Base-by-base conservation (phyloP, 2,113 vertebrate species). In the Nesospiza acunhae region DNA sequence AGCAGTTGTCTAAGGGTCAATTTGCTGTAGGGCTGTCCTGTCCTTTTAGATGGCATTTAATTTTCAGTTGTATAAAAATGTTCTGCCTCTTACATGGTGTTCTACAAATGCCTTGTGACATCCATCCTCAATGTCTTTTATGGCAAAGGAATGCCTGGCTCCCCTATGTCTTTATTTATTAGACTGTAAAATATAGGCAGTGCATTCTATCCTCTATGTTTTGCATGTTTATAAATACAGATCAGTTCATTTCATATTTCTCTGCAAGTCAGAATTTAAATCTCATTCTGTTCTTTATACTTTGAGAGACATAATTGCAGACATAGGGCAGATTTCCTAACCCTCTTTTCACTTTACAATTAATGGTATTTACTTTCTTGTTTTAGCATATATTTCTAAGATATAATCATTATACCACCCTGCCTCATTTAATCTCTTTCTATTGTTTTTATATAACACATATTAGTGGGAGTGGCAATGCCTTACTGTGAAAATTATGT, bases 21-120 rank as follows among this genome's bases (percentile, higher is more conserved):
- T 72, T 73, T 93, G 76, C 89, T 89, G 44, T 72, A 94, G 89
- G 93, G 64, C 41, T 87, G 41, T 63, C 69, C 66, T 87, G 95
- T 92, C 50, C 83, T 96, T 97, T 90, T 82, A 91, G 52, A 83
- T 78, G 80, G 35, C 33, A 81, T 95, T 94, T 93, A 80, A 68
- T 91, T 89, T 90, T 58, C 69, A 56, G 31, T 74, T 53, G 22
- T 52, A 79, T 69, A 89, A 93, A 92, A 88, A 79, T 66, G 6
- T 87, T 86, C 53, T 75, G 24, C 66, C 30, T 89, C 44, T 85
- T 92, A 70, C 11, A 35, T 15, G 15, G 44, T 90, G 33, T 75
- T 94, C 37, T 69, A 35, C 68, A 93, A 96, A 94, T 88, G 64
- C 50, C 31, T 87, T 78, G 76, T 93, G 87, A 91, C 63, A 95